Base-by-base conservation (phyloP, 2,888 invertebrate species). In the Lutraria lutraria region DNA sequence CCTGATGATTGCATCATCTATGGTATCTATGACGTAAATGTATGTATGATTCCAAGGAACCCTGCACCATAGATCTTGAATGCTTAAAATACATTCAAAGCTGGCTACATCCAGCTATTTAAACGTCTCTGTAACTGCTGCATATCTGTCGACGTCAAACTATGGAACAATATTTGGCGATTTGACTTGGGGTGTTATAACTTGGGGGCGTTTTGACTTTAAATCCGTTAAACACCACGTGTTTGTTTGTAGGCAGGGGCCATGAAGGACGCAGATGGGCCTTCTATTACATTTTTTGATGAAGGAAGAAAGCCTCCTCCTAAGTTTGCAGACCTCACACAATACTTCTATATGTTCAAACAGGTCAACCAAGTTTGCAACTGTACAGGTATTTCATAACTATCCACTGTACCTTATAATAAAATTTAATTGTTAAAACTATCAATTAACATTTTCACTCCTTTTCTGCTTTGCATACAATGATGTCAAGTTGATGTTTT, bases 291-390 rank as follows among this genome's bases (percentile, higher is more conserved):
- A 53, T 54, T 81, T 34, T 25, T 81, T 52, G 81, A 81, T n/a
- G n/a, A 52, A 19, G 81, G 52, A 13, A 53, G 25, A n/a, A 81
- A n/a, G 25, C 52, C 52, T 3, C 8, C 15, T 13, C 21, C 81
- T 10, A 4, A 53, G 81, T 81, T 81, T 81, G 52, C 53, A 0
- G 25, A 81, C 25, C 52, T 1, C 0, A 52, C 52, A 16, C 81
- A 54, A 81, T 81, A 52, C n/a, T 81, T 81, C 25, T 81, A 81
- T 25, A 52, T 81, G 52, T 81, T 81, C 34, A 43, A 53, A 54
- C 25, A 81, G 25, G 25, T 81, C 54, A 81, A 81, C 81, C 52
- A 81, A 34, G 53, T 25, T 0, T 81, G 53, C 54, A 21, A 81
- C 10, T 81, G 81, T 81, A 81, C 81, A 52, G 81, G 81, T 81